phyloP scores from a whole-genome alignment of 2,113 vertebrate genomes.

The Perognathus longimembris region DNA sequence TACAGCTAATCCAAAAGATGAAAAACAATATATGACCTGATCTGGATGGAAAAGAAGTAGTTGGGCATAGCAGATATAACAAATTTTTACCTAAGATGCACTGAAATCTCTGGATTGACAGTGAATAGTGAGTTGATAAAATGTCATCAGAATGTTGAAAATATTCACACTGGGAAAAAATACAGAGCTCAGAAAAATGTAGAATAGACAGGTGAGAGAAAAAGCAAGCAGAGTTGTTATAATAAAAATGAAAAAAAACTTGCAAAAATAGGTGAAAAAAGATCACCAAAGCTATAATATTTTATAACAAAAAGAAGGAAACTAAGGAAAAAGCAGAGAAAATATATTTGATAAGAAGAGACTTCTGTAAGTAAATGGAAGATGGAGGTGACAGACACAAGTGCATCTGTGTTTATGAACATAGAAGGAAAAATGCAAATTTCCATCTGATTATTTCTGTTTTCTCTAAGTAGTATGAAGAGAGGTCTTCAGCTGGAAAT shows the following conservation, averaged over 20 bases:
- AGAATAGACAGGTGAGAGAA: not conserved
- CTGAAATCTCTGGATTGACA: not conserved
- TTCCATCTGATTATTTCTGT: not conserved
- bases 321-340: not conserved
- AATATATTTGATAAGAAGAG: not conserved
- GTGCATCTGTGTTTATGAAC: not conserved
- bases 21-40: not conserved
- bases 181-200: not conserved
- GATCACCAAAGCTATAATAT: not conserved
- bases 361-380: not conserved
- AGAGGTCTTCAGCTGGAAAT: not conserved
- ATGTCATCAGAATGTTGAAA: not conserved
- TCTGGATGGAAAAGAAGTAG: not conserved
- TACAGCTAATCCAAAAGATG: not conserved
- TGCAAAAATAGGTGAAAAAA: not conserved
- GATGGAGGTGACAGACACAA: not conserved
- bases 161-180: not conserved
- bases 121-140: not conserved
- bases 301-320: not conserved
- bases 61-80: not conserved
- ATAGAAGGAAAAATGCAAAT: not conserved
- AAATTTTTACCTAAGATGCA: not conserved
- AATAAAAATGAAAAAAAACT: not conserved
- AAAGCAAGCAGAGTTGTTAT: not conserved
- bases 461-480: not conserved